Evolutionary conservation across 1,140 invertebrate genomes (phyloP).

Genomic region (Anoplolepis gracilipes): DNA sequence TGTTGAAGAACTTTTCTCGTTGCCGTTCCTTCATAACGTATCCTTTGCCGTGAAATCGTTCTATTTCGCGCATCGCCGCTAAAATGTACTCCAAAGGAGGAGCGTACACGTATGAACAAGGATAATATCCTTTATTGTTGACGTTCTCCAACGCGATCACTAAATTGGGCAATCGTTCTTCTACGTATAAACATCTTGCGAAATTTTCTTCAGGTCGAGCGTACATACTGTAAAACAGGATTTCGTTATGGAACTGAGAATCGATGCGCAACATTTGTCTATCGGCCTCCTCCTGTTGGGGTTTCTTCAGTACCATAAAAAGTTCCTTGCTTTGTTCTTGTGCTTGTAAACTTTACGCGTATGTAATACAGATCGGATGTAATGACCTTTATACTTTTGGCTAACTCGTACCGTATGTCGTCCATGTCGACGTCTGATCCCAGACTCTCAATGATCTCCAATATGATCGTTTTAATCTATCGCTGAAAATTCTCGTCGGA

Average conservation of each 20-base stretch:
- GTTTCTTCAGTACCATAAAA: not conserved
- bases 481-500: not conserved
- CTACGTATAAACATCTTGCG: conserved; percentile 63
- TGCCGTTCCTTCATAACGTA: conserved; percentile 77
- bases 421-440: not conserved
- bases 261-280: not conserved
- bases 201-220: conserved; percentile 20
- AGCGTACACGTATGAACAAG: conserved; percentile 48
- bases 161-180: conserved; percentile 20
- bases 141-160: conserved; percentile 80
- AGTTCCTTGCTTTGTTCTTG: not conserved
- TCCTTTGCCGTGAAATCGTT: conserved; percentile 80
- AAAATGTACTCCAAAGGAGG: conserved; percentile 71
- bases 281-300: fast-evolving
- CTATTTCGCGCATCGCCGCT: conserved; percentile 79
- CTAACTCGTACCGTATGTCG: conserved; percentile 32
- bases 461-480: conserved; percentile 1
- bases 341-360: conserved; percentile 38
- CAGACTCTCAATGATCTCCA: not conserved
- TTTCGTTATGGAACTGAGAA: conserved; percentile 78
- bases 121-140: conserved; percentile 34
- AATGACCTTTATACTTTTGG: not conserved
- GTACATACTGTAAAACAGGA: conserved; percentile 74
- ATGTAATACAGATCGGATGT: conserved; percentile 65
- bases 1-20: conserved; percentile 72